Percentiles rank a stretch among this genome's conserved stretches.
phyloP scores from a whole-genome alignment of 2,797 vertebrate genomes.

The Clarias laeviceps region DNA sequence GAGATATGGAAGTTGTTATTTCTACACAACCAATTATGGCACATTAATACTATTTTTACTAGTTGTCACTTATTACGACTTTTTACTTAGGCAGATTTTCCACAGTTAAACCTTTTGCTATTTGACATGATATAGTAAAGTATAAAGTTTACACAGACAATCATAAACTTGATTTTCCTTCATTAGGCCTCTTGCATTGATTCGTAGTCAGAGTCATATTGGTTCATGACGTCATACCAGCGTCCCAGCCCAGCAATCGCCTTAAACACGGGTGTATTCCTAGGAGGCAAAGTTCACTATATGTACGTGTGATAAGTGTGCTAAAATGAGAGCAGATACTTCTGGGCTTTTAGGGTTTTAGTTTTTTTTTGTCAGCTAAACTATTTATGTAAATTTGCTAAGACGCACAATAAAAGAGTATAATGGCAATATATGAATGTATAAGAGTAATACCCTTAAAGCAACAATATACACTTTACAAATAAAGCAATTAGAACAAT shows the following conservation, averaged over 20 bases:
- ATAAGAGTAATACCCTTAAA: neutral
- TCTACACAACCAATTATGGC: neutral
- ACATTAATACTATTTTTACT: neutral
- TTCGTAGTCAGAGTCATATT: neutral
- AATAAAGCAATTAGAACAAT: neutral
- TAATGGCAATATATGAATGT: neutral
- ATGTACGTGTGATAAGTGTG: constrained; percentile 17
- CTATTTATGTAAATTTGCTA: neutral
- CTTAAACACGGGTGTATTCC: constrained; percentile 22
- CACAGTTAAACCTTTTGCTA: neutral
- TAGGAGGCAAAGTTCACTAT: constrained; percentile 30
- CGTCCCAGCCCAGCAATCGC: neutral
- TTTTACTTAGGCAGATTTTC: too few relatives aligned
- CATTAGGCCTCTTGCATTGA: neutral
- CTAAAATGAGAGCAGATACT: neutral
- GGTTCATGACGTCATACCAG: neutral
- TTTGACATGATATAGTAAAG: too few relatives aligned
- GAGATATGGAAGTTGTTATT: neutral
- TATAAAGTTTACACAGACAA: too few relatives aligned
- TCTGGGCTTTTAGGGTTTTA: neutral
- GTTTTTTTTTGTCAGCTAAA: neutral
- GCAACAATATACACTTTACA: neutral
- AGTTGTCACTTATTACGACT: neutral
- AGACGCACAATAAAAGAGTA: neutral
- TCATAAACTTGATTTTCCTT: too few relatives aligned